Evolutionary conservation across 1,140 invertebrate species (phyloP).

Genomic region (Danaus plexippus): DNA sequence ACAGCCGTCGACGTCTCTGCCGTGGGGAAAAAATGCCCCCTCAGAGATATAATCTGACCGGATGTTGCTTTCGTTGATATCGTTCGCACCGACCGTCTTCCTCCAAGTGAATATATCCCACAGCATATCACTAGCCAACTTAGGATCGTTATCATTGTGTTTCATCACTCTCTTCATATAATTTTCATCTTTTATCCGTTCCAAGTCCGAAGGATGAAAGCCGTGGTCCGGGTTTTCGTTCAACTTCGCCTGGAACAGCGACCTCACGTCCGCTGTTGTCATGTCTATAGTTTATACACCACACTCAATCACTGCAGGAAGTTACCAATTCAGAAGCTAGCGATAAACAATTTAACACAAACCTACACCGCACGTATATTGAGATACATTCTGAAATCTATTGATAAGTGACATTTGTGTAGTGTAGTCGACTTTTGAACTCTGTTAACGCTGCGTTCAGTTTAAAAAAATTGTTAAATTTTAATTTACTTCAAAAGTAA

Average conservation of each 20-base stretch:
- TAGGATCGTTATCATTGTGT: constrained; percentile 47
- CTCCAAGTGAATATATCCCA: constrained; percentile 89
- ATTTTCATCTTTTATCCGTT: constrained; percentile 58
- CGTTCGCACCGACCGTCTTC: constrained; percentile 84
- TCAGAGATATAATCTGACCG: constrained; percentile 81
- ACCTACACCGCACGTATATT: no score
- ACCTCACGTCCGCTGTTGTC: constrained; percentile 47
- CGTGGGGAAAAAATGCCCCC: constrained; percentile 82
- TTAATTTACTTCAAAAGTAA: no score
- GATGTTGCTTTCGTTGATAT: constrained; percentile 79
- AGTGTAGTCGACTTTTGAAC: no score
- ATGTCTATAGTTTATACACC: constrained; percentile 19
- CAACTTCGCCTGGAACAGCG: constrained; percentile 41
- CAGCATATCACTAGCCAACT: constrained; percentile 79
- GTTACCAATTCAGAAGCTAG: no score
- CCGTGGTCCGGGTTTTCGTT: constrained; percentile 40
- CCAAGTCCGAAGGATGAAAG: constrained; percentile 54
- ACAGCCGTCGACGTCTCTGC: constrained; percentile 86
- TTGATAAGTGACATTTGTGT: no score
- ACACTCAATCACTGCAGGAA: no score
- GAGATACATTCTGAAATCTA: no score
- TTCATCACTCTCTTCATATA: constrained; percentile 51
- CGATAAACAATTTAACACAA: no score
- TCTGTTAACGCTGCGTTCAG: no score
- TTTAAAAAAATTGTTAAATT: no score